These are phyloP conservation scores for Hylaeus anthracinus DNA, from an alignment of 1,140 invertebrate species.

Conservation along the genomic window DNA sequence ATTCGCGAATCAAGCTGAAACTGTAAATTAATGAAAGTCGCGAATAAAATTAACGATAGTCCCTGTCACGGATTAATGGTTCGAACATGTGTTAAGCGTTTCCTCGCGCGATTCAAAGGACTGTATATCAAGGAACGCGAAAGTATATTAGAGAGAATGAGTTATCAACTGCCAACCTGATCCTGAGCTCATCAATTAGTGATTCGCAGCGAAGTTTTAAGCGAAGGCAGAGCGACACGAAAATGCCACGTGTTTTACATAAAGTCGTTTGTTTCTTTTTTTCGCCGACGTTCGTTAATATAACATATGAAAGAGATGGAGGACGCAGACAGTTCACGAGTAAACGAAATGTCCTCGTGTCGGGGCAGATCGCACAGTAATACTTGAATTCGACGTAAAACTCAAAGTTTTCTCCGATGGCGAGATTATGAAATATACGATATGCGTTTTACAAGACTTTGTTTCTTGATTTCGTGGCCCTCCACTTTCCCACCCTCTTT, in stretches of 20 bases:
- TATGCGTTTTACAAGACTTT: conserved; percentile 62
- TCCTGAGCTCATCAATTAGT: conserved; percentile 30
- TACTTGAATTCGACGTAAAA: conserved; percentile 50
- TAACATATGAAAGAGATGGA: background rate
- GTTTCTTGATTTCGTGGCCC: conserved; percentile 4
- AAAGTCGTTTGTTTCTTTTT: background rate
- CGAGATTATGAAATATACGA: conserved; percentile 57
- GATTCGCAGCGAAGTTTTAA: conserved; percentile 10
- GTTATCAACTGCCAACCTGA: conserved; percentile 38
- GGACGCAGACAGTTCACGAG: background rate
- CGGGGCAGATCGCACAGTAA: conserved; percentile 34
- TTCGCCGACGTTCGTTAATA: background rate
- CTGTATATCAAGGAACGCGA: background rate
- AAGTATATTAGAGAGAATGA: background rate
- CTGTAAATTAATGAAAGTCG: background rate
- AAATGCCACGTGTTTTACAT: conserved; percentile 1
- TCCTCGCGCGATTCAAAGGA: conserved; percentile 1
- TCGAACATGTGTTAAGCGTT: background rate
- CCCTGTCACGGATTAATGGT: conserved; percentile 11
- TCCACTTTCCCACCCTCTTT: background rate
- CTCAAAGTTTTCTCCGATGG: conserved; percentile 42
- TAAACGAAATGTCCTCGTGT: background rate
- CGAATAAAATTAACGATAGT: background rate
- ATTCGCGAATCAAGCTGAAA: background rate
- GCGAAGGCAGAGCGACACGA: background rate